Evolutionary conservation across 2,888 invertebrate species (phyloP), one percentile per base, ranked within the genome.

Genomic region (Antheraea yamamai): DNA sequence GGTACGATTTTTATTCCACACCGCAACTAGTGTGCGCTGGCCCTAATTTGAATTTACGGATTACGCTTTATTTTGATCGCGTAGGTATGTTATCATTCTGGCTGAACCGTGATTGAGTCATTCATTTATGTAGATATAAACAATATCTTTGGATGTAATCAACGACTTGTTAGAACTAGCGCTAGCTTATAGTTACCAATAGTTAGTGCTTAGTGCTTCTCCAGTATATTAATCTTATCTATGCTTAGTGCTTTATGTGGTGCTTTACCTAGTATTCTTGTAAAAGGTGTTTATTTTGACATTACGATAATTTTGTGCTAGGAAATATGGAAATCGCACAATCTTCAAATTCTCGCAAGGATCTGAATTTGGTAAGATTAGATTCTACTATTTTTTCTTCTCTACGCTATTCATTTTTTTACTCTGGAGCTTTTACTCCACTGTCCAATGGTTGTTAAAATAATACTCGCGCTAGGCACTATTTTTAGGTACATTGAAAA

Each of bases 291-390:
- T 47, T 47, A 47, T 47, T 47, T 47, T 20, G 55, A 55, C 18
- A 4, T 18, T 61, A 61, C 23, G 12, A 30, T 14, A 26, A 66
- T 26, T 23, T n/a, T 30, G 16, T 30, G 16, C 8, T 70, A 39
- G 70, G 39, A n/a, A 39, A 3, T 39, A 70, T 70, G 70, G 39
- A 70, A n/a, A 39, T 2, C 64, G 30, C 26, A 26, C 12, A 12
- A n/a, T 70, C 39, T 20, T 12, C 70, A 35, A 39, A 3, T 39
- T 70, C 70, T 35, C 70, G 39, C 12, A 70, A 70, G n/a, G 39
- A 39, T 20, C 18, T 70, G n/a, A 39, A 10, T 39, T 70, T 70
- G 70, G 70, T 70, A 70, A 70, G n/a, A 66, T 30, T 55, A 51
- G 2, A 2, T n/a, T 16, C 26, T 47, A 2, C 8, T 35, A 23